A percentile compares a stretch with the other conserved stretches of the same genome.
These are phyloP conservation scores for Embidobia sp. DNA, from an alignment of 2,888 invertebrate genomes.

Conservation along the genomic window DNA sequence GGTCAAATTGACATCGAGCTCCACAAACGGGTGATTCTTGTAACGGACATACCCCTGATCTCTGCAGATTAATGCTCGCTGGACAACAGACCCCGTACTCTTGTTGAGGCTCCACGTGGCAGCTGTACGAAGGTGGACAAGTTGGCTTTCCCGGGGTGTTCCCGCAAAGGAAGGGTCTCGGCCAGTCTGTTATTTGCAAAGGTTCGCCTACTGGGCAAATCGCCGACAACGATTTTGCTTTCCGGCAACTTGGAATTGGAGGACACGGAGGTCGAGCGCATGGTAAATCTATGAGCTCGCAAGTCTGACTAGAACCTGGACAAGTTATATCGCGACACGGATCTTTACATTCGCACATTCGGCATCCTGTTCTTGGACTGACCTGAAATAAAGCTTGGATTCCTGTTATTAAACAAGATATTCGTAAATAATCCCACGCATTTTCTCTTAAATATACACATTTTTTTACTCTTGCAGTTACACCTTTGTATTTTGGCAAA, in stretches of 20 bases:
- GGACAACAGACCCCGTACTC: constrained; percentile 95
- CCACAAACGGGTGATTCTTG: constrained; percentile 83
- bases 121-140: constrained; percentile 91
- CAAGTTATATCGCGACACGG: constrained; percentile 90
- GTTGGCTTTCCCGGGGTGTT: constrained; percentile 90
- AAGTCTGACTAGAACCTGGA: constrained; percentile 87
- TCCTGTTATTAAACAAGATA: background rate
- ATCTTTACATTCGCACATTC: constrained; percentile 90
- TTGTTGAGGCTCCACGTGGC: constrained; percentile 89
- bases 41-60: constrained; percentile 89
- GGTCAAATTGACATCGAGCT: constrained; percentile 88
- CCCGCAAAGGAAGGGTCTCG: constrained; percentile 91
- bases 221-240: constrained; percentile 87
- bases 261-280: constrained; percentile 91
- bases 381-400: too few species aligned
- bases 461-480: too few species aligned
- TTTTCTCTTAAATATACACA: too few species aligned
- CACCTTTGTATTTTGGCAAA: too few species aligned
- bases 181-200: constrained; percentile 84
- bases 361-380: constrained; percentile 84
- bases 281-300: constrained; percentile 90
- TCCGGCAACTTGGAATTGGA: constrained; percentile 92
- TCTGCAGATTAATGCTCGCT: constrained; percentile 88
- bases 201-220: constrained; percentile 88
- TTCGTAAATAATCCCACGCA: background rate